Evolutionary conservation across 1,140 invertebrate species (phyloP).

Genomic region (Panulirus ornatus): DNA sequence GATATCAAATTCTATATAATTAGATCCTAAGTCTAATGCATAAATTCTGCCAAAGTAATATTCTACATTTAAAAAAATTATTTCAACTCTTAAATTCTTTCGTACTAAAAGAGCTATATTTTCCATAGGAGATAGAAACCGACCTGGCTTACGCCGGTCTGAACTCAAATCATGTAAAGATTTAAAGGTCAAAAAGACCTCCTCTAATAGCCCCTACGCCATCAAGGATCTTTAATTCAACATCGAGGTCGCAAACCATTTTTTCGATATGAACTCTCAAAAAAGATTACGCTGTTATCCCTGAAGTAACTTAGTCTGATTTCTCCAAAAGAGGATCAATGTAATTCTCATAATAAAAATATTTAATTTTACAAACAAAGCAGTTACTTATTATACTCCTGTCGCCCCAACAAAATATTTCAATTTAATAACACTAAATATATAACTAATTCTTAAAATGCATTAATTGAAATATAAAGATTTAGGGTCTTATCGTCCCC

Average conservation of each 20-base stretch:
- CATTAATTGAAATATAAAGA: slow-evolving; percentile 80
- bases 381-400: slow-evolving; percentile 17
- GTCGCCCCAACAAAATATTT: slow-evolving; percentile 52
- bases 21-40: too few species aligned
- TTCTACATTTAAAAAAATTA: too few species aligned
- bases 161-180: too few species aligned
- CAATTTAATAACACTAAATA: neutral
- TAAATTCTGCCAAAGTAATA: too few species aligned
- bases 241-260: slow-evolving; percentile 88
- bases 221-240: slow-evolving; percentile 86
- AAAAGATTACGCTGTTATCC: slow-evolving; percentile 86
- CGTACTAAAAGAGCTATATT: too few species aligned
- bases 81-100: too few species aligned
- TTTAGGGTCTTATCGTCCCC: slow-evolving; percentile 83
- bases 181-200: slow-evolving; percentile 88
- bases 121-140: too few species aligned
- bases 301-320: slow-evolving; percentile 84
- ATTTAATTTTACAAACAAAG: slow-evolving; percentile 75
- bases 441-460: slow-evolving; percentile 76
- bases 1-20: too few species aligned
- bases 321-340: slow-evolving; percentile 77
- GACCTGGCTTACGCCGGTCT: too few species aligned
- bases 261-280: slow-evolving; percentile 83
- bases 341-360: slow-evolving; percentile 74
- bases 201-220: slow-evolving; percentile 82